Base-by-base conservation (phyloP, 2,113 vertebrate genomes). In the Theristicus caerulescens region DNA sequence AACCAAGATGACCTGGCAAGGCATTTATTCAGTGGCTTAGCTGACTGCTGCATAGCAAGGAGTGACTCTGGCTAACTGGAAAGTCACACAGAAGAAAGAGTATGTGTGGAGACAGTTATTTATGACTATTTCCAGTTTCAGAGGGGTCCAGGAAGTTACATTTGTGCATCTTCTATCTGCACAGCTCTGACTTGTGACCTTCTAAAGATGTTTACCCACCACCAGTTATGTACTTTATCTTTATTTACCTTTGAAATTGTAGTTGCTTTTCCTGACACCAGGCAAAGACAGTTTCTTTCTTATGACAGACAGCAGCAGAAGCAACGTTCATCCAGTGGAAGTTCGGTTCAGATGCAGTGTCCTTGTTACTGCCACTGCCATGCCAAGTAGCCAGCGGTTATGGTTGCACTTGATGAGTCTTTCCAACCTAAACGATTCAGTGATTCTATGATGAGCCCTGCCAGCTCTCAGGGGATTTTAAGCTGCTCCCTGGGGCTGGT, bases 311-410 rank as follows among this genome's bases (percentile, higher is more conserved):
- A 51, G 44, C 17, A 70, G 25, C 21, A 77, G 71, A 78, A 65
- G 22, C 8, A 79, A 9, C 8, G 76, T 62, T n/a, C 20, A 67
- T 64, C 29, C 74, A 64, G 47, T 71, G 12, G 25, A 62, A 66
- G 57, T 54, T 74, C 19, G 51, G 25, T 74, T 93, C 42, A 17
- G 34, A 16, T n/a, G 44, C 25, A 31, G 12, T 34, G 18, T 16
- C 54, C 24, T 42, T 59, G 3, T 34, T 64, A 47, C 34, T 59
- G 29, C 10, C 25, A 58, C 15, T 3, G 7, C 14, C 46, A 15
- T 7, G 27, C 10, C 24, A 54, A 7, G 7, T 44, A 42, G 16
- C 16, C 0, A 0, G 9, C 1, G 1, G 26, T 72, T 47, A 46
- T 5, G 3, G 16, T 51, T 92, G 78, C 31, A 54, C 13, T 51